phyloP scores from a whole-genome alignment of 2,797 vertebrate species.

The Coregonus suidteri region DNA sequence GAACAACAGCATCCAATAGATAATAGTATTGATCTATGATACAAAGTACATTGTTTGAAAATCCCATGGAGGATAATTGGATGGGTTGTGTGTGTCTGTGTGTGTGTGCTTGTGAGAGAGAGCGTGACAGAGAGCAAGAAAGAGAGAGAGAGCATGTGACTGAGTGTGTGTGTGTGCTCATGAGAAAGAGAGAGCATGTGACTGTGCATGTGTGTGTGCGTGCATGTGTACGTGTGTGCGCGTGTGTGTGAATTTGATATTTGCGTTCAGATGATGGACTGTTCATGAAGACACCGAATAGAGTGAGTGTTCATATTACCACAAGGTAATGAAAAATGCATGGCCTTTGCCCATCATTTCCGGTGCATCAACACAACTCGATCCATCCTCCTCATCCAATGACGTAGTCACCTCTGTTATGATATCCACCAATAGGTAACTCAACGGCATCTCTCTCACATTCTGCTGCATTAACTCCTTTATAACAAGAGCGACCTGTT shows the following conservation, averaged over 20 bases:
- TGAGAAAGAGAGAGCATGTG: too few relatives aligned
- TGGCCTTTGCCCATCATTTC: not conserved
- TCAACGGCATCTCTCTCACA: not conserved
- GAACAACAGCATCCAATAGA: constrained; percentile 15
- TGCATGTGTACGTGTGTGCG: too few relatives aligned
- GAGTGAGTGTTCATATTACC: not conserved
- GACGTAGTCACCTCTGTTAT: not conserved
- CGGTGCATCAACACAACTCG: not conserved
- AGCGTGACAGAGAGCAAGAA: too few relatives aligned
- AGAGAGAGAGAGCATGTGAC: too few relatives aligned
- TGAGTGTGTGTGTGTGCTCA: too few relatives aligned
- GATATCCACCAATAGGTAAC: not conserved
- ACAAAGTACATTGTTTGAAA: constrained; percentile 23
- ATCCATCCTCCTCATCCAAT: not conserved
- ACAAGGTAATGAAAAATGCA: not conserved
- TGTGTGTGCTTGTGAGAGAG: not conserved
- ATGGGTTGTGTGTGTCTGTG: not conserved
- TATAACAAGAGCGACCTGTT: constrained; percentile 29
- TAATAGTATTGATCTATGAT: constrained; percentile 24
- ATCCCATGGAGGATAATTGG: constrained; percentile 12
- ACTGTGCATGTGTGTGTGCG: not conserved
- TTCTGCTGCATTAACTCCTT: constrained; percentile 25
- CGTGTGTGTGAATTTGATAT: not conserved
- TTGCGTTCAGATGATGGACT: not conserved
- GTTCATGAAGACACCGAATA: not conserved